phyloP scores from a whole-genome alignment of 2,888 invertebrate species.

The Orthonevra nobilis region DNA sequence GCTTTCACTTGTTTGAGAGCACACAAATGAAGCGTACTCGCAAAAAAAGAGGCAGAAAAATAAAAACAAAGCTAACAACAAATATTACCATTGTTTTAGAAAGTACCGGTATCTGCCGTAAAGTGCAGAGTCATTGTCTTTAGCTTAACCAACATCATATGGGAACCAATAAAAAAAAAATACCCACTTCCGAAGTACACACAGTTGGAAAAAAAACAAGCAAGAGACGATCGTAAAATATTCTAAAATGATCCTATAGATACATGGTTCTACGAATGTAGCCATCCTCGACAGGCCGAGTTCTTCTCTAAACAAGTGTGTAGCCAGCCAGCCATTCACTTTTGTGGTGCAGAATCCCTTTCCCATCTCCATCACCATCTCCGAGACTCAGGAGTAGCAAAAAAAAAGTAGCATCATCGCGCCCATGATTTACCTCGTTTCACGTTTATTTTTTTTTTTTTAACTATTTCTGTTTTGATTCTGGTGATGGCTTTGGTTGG shows the following conservation, averaged over 20 bases:
- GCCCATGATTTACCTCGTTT: conserved; percentile 53
- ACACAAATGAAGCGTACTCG: conserved; percentile 15
- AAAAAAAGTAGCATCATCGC: conserved; percentile 41
- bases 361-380: conserved; percentile 56
- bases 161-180: conserved; percentile 33
- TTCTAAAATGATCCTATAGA: conserved; percentile 51
- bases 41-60: not conserved
- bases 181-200: conserved; percentile 20
- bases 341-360: conserved; percentile 58
- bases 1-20: conserved; percentile 62
- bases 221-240: conserved; percentile 62
- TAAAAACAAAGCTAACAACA: no score
- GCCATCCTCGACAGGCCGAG: conserved; percentile 21
- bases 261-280: conserved; percentile 44
- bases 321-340: conserved; percentile 54
- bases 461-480: not conserved
- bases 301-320: conserved; percentile 30
- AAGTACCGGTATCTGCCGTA: conserved; percentile 51
- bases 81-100: conserved; percentile 67
- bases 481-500: no score
- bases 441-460: conserved; percentile 9
- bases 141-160: conserved; percentile 38
- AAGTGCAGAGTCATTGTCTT: conserved; percentile 37
- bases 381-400: conserved; percentile 3
- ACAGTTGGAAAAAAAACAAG: no score